These are phyloP conservation scores for Pangasianodon hypophthalmus DNA, from an alignment of 2,113 vertebrate species.

Conservation along the genomic window DNA sequence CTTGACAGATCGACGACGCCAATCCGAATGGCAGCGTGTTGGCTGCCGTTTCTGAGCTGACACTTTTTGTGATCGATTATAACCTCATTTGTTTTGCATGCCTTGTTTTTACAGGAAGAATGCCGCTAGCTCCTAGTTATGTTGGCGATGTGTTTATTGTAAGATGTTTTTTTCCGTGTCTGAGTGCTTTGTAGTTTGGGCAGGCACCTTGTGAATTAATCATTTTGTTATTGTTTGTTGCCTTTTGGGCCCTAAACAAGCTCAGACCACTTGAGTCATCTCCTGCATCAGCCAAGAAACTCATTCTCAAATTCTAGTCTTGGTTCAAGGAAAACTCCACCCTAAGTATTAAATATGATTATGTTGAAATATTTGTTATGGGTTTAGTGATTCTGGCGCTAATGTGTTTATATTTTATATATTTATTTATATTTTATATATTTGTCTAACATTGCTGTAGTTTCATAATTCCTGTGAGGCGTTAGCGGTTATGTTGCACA, in stretches of 20 bases:
- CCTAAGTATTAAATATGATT: background rate
- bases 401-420: background rate
- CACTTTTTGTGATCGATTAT: conserved; percentile 26
- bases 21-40: conserved; percentile 20
- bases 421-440: no score
- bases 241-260: background rate
- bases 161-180: background rate
- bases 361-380: background rate
- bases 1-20: conserved; percentile 30
- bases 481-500: background rate
- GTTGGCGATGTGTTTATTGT: background rate
- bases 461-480: background rate
- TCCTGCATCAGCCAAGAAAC: conserved; percentile 17
- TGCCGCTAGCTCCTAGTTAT: background rate
- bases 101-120: background rate
- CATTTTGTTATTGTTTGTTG: conserved; percentile 17
- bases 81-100: conserved; percentile 28
- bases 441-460: background rate
- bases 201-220: conserved; percentile 10
- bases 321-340: background rate
- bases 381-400: background rate
- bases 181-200: background rate
- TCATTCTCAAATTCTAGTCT: conserved; percentile 9
- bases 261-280: conserved; percentile 22
- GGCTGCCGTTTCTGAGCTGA: conserved; percentile 5